These are phyloP conservation scores for Acridotheres tristis DNA, from an alignment of 2,797 vertebrate genomes.

Conservation along the genomic window DNA sequence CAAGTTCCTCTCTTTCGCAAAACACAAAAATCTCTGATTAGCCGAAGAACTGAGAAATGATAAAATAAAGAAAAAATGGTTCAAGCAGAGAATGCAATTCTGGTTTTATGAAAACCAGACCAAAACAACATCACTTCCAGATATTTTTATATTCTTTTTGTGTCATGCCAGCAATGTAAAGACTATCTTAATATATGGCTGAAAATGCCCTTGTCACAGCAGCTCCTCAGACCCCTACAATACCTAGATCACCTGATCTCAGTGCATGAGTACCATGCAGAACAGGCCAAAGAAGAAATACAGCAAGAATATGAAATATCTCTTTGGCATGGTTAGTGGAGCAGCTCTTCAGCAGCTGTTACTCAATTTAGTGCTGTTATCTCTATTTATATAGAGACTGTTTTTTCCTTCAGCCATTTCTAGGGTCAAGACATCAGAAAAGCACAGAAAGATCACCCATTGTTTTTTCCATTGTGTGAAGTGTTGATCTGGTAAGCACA, in stretches of 20 bases:
- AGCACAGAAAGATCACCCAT: neutral
- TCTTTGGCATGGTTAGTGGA: neutral
- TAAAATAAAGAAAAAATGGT: slow-evolving; percentile 33
- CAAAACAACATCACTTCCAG: slow-evolving; percentile 33
- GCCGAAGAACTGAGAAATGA: neutral
- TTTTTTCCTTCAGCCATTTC: neutral
- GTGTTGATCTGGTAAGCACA: neutral
- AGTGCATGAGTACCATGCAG: neutral
- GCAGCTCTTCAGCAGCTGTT: slow-evolving; percentile 53
- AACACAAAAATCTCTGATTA: slow-evolving; percentile 66
- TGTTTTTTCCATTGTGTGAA: neutral
- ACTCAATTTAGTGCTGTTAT: slow-evolving; percentile 4
- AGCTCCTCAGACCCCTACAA: neutral
- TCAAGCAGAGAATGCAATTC: slow-evolving; percentile 15
- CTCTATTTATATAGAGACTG: slow-evolving; percentile 9
- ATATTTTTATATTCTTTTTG: slow-evolving; percentile 28
- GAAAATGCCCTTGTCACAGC: neutral
- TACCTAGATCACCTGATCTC: neutral
- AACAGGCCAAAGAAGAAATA: slow-evolving; percentile 16
- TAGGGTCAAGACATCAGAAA: neutral
- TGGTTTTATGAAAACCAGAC: slow-evolving; percentile 23
- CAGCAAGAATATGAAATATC: slow-evolving; percentile 36
- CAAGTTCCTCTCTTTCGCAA: slow-evolving; percentile 12
- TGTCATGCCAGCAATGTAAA: neutral
- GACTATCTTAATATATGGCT: neutral